Conservation (phyloP, 2,888 invertebrate genomes). For the Drosophila anomalipes region DNA sequence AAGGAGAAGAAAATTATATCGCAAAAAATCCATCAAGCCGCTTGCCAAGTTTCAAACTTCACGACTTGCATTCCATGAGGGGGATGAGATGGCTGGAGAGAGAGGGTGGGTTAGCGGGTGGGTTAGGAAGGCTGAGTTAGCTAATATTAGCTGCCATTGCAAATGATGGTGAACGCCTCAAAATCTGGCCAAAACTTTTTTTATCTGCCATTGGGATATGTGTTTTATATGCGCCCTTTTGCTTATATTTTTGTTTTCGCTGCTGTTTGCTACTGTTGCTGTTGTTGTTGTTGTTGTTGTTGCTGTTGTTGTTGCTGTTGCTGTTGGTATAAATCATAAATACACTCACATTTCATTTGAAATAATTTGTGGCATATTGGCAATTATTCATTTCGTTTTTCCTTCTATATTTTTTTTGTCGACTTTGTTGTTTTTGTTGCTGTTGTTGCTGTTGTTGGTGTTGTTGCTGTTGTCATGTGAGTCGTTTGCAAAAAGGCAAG, state of each 20-base stretch:
- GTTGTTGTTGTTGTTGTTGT: neutral
- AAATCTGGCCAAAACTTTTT: constrained; percentile 66
- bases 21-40: constrained; percentile 65
- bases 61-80: constrained; percentile 66
- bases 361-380: constrained; percentile 82
- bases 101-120: neutral
- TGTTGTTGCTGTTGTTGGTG: constrained; percentile 1
- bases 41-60: constrained; percentile 75
- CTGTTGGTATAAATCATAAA: constrained; percentile 73
- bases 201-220: constrained; percentile 60
- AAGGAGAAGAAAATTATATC: neutral
- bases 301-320: constrained; percentile 13
- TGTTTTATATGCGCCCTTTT: constrained; percentile 50
- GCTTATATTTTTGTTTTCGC: neutral
- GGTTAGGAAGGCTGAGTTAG: neutral
- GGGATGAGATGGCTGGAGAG: neutral
- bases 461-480: constrained; percentile 19
- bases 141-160: constrained; percentile 39
- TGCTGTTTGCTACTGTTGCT: neutral
- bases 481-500: constrained; percentile 37
- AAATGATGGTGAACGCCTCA: constrained; percentile 69
- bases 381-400: constrained; percentile 81
- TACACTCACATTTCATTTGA: constrained; percentile 82
- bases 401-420: constrained; percentile 20
- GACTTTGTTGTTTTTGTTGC: constrained; percentile 2